Evolutionary conservation across 2,113 vertebrate species (phyloP).

Genomic region (Oryzias woworae): DNA sequence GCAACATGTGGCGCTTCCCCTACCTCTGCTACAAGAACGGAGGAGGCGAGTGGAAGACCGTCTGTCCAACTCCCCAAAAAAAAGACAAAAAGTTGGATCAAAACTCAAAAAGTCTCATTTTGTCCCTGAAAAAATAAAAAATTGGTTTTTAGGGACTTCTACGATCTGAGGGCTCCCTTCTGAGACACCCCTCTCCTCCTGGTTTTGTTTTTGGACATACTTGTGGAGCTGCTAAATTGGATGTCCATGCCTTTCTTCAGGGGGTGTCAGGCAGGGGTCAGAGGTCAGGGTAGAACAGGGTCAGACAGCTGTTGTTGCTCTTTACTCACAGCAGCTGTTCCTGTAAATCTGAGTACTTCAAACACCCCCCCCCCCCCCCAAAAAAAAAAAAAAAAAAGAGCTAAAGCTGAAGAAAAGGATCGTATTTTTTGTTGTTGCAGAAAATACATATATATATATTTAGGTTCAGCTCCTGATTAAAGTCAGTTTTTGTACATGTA

Average conservation of each 20-base stretch:
- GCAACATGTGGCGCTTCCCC: constrained; percentile 94
- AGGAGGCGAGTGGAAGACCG: constrained; percentile 81
- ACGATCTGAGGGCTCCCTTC: no score
- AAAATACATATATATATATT: no score
- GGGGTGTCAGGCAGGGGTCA: constrained; percentile 46
- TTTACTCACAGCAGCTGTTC: constrained; percentile 61
- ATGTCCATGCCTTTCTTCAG: constrained; percentile 7
- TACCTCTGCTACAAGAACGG: constrained; percentile 97
- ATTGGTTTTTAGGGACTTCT: neutral
- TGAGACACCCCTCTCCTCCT: neutral
- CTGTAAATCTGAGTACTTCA: constrained; percentile 42
- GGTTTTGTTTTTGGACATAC: constrained; percentile 11
- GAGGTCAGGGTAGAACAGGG: constrained; percentile 39
- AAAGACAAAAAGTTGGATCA: neutral
- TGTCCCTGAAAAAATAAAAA: neutral
- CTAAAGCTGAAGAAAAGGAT: neutral
- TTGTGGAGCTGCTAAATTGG: constrained; percentile 53
- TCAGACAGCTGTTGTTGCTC: constrained; percentile 77
- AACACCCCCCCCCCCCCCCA: constrained; percentile 20
- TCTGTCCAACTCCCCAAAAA: neutral
- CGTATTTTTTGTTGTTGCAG: no score
- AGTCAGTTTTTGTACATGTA: no score
- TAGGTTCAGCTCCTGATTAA: no score
- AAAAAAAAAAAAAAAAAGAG: no score
- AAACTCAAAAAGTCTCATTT: neutral